A percentile compares a stretch with the other conserved stretches of the same genome.
These are phyloP conservation scores for Rhinatrema bivittatum DNA, from an alignment of 2,797 vertebrate species.

Conservation along the genomic window DNA sequence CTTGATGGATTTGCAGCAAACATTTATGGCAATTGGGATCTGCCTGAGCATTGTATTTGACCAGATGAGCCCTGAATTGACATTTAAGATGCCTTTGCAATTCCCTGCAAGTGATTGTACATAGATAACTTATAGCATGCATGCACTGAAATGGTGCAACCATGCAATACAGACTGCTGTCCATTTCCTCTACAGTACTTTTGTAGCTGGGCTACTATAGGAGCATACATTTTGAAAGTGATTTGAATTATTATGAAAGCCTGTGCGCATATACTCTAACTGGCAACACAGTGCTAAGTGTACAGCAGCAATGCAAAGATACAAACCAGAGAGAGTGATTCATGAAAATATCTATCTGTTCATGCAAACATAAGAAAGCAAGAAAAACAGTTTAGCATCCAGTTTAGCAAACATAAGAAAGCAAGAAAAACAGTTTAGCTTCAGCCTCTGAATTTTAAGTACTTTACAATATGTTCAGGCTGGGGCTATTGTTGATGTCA, in stretches of 20 bases:
- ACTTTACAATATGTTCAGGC: too few species aligned
- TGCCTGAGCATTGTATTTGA: neutral
- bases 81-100: rapidly evolving
- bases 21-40: neutral
- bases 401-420: too few species aligned
- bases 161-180: neutral
- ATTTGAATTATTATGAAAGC: rapidly evolving
- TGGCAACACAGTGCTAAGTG: neutral
- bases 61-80: neutral
- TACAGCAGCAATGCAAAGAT: neutral
- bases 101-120: too few species aligned
- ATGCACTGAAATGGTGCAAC: conserved; percentile 8
- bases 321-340: neutral
- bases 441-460: too few species aligned
- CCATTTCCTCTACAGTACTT: rapidly evolving
- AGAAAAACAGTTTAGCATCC: too few species aligned
- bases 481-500: too few species aligned
- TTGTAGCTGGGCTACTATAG: neutral
- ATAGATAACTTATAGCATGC: conserved; percentile 1
- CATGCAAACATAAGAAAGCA: neutral
- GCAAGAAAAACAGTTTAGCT: neutral
- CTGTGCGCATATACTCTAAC: rapidly evolving
- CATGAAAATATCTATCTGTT: neutral
- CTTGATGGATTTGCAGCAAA: conserved; percentile 1
- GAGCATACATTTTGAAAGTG: neutral